A percentile compares a stretch with the other conserved stretches of the same genome.
phyloP scores from a whole-genome alignment of 2,797 vertebrate species.

The Urophycis tenuis region DNA sequence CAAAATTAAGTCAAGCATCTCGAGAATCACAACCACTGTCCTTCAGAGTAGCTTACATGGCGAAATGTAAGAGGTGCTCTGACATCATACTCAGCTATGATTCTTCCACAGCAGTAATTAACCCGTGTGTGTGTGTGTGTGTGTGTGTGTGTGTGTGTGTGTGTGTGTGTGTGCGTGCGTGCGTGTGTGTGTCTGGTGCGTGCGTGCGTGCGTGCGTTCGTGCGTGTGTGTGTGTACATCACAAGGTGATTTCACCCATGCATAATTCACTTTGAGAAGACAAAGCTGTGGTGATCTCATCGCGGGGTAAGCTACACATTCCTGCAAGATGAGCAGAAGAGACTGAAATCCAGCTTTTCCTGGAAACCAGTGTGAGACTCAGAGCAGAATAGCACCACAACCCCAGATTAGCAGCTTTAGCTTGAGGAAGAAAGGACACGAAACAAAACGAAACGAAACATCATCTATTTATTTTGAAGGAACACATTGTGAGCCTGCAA shows the following conservation, averaged over 20 bases:
- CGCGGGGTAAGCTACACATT: constrained; percentile 49
- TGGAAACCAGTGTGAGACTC: constrained; percentile 34
- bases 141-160: too few relatives aligned
- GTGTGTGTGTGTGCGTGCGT: too few relatives aligned
- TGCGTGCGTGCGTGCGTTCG: constrained; percentile 11
- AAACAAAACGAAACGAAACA: not conserved
- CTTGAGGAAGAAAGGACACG: constrained; percentile 7
- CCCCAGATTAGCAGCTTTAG: constrained; percentile 16
- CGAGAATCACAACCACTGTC: too few relatives aligned
- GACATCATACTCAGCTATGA: too few relatives aligned
- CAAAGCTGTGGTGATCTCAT: constrained; percentile 61
- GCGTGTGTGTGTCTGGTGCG: constrained; percentile 2
- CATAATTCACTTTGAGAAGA: constrained; percentile 61
- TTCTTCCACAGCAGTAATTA: too few relatives aligned
- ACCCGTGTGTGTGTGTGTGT: too few relatives aligned
- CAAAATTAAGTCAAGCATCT: too few relatives aligned
- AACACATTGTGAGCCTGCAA: not conserved
- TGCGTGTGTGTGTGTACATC: constrained; percentile 13
- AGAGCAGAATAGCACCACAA: too few relatives aligned
- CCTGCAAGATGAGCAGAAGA: constrained; percentile 56
- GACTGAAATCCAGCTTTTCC: constrained; percentile 45
- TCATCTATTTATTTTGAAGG: not conserved
- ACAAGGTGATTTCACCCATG: constrained; percentile 46
- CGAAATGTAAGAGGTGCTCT: too few relatives aligned
- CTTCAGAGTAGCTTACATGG: too few relatives aligned